phyloP scores from a whole-genome alignment of 2,888 invertebrate species.

The Plebejus argus region DNA sequence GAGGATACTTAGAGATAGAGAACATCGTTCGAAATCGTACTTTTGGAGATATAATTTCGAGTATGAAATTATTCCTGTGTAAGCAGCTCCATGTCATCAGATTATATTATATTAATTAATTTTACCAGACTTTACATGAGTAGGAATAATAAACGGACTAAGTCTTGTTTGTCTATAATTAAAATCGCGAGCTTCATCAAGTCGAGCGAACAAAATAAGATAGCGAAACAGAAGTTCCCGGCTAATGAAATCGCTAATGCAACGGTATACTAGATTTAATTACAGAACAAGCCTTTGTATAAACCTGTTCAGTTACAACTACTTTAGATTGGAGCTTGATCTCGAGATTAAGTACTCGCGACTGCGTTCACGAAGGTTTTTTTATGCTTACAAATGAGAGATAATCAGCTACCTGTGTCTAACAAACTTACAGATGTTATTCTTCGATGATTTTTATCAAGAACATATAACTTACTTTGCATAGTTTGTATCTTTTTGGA shows the following conservation, averaged over 20 bases:
- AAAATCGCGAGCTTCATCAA: background rate
- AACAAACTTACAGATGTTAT: too few species aligned
- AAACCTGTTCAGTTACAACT: constrained; percentile 15
- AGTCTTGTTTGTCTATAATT: background rate
- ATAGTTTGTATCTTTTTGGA: too few species aligned
- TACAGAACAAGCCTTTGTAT: constrained; percentile 31
- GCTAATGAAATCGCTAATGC: constrained; percentile 43
- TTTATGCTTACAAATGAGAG: too few species aligned
- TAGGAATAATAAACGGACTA: background rate
- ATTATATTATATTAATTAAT: too few species aligned
- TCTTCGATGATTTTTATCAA: too few species aligned
- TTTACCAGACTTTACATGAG: background rate
- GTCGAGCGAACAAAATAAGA: background rate
- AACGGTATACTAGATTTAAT: constrained; percentile 41
- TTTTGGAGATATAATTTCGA: too few species aligned
- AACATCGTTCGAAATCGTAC: too few species aligned
- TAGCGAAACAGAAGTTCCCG: constrained; percentile 30
- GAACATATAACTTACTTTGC: too few species aligned
- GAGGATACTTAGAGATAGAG: too few species aligned
- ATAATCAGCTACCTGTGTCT: too few species aligned
- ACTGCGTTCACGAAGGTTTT: background rate
- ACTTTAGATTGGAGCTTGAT: background rate
- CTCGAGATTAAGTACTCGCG: background rate
- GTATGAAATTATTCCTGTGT: too few species aligned
- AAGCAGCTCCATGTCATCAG: too few species aligned